Evolutionary conservation across 2,113 vertebrate species (phyloP), one percentile per base, ranked within the genome.

Genomic region (Melanocharis versteri): DNA sequence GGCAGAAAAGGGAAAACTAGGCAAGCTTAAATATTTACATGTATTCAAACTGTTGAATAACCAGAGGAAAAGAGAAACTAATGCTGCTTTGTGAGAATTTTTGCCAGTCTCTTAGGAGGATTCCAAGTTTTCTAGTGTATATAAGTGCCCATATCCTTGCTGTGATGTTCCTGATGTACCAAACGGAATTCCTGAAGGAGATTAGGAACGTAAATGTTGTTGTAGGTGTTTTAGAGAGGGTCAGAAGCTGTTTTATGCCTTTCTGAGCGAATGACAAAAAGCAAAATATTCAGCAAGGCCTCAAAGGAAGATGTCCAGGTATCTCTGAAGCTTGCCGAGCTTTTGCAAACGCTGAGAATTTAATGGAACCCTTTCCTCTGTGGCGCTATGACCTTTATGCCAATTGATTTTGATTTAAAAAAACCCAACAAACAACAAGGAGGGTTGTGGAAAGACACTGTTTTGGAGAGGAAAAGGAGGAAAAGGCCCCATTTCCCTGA

Each of bases 1-100:
- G 61, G 45, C 51, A 77, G 44, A 31, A 73, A 53, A 76, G 15
- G 50, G 57, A 92, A 79, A 78, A 75, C 24, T 26, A 75, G 82
- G 47, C 44, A 77, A 68, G 61, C 58, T 82, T 75, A 95, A 95
- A 88, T 83, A 94, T 91, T 95, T 86, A 95, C 89, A 95, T 92
- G 58, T 37, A 94, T 96, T 88, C 76, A 75, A 90, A 69, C 64
- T 2, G 8, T 83, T 96, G 93, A 94, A 83, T 96, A 97, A 90
- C 84, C 45, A 40, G 17, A 47, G 48, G 26, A 90, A 86, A 90
- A 73, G 30, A 68, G 56, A 56, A 91, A 91, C 85, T 65, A 80
- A 65, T 11, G 23, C 5, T 89, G 37, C 19, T 27, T 72, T 87
- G 20, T 53, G 48, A 65, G 83, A 87, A 65, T 40, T 62, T 86